Percentiles rank a stretch among this genome's conserved stretches.
Evolutionary conservation across 2,797 vertebrate genomes (phyloP).

Genomic region (Pseudopleuronectes americanus): DNA sequence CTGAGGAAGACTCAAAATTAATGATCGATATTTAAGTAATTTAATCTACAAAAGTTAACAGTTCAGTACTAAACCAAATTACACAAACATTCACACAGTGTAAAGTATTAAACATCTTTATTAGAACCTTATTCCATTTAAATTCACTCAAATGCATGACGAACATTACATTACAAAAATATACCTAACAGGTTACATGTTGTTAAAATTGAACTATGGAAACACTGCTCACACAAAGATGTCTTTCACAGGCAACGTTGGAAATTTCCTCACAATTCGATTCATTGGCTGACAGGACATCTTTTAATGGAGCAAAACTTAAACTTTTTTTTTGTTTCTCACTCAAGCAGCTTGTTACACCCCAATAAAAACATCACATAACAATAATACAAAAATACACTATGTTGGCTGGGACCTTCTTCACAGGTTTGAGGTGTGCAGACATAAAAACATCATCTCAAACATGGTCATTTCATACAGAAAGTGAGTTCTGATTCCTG

Average conservation of each 20-base stretch:
- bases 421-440: conserved; percentile 56
- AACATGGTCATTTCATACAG: conserved; percentile 59
- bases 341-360: conserved; percentile 46
- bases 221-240: conserved; percentile 42
- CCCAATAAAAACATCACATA: conserved; percentile 73
- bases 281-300: conserved; percentile 54
- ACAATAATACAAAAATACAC: conserved; percentile 77
- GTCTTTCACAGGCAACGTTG: conserved; percentile 45
- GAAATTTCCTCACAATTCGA: conserved; percentile 42
- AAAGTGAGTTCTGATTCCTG: conserved; percentile 27
- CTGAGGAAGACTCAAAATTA: too few species aligned
- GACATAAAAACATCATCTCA: conserved; percentile 54
- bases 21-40: too few species aligned
- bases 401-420: conserved; percentile 54
- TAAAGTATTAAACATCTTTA: conserved; percentile 62
- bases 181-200: conserved; percentile 61
- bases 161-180: conserved; percentile 74
- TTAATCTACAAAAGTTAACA: too few species aligned
- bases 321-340: neutral
- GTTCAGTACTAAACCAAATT: too few species aligned
- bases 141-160: conserved; percentile 54
- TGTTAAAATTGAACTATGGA: conserved; percentile 56
- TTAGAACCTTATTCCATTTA: conserved; percentile 54
- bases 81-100: too few species aligned
- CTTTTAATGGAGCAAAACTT: conserved; percentile 33